phyloP scores from a whole-genome alignment of 2,888 invertebrate genomes.

The Sepiola atlantica region DNA sequence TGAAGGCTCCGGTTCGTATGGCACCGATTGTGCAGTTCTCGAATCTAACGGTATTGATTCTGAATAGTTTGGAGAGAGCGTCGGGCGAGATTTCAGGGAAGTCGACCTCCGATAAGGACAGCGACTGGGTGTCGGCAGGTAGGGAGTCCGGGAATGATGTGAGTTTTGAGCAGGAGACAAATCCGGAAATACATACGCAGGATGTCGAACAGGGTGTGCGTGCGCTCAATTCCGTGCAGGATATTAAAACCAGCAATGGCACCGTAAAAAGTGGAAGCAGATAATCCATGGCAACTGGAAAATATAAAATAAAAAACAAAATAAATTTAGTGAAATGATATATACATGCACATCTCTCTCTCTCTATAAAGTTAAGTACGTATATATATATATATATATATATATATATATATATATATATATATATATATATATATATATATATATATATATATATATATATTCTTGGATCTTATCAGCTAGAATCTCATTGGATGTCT shows the following conservation, averaged over 20 bases:
- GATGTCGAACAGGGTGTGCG: neutral
- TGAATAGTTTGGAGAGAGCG: neutral
- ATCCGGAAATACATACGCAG: conserved; percentile 32
- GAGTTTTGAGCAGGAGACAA: conserved; percentile 4
- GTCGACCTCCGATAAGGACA: neutral
- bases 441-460: conserved; percentile 40
- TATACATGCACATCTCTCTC: neutral
- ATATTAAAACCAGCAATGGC: neutral
- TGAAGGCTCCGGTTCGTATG: neutral
- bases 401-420: neutral
- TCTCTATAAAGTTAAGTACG: neutral
- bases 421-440: neutral
- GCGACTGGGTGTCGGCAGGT: neutral
- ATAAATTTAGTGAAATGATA: neutral
- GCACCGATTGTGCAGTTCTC: neutral
- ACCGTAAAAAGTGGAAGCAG: too few relatives aligned
- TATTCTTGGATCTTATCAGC: too few relatives aligned
- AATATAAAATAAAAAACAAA: neutral
- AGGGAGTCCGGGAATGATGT: neutral
- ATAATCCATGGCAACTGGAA: neutral
- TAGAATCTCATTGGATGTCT: too few relatives aligned
- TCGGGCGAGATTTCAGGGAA: neutral
- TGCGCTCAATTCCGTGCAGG: neutral
- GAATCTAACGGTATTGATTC: neutral
- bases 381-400: neutral